Evolutionary conservation across 2,888 invertebrate genomes (phyloP).

Genomic region (Tridacna gigas): DNA sequence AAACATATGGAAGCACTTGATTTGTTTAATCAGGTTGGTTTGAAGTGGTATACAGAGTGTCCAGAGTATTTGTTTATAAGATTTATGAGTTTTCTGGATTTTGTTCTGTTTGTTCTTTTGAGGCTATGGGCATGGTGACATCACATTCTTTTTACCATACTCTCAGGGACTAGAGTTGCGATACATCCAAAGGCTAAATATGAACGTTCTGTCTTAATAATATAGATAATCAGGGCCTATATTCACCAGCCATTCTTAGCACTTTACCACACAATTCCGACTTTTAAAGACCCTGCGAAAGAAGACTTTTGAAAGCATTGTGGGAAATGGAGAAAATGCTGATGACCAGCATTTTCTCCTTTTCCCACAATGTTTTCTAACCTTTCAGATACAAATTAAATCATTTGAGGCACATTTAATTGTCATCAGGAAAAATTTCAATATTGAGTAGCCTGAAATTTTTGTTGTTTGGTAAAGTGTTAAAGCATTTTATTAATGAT

Average conservation of each 20-base stretch:
- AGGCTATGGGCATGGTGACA: background rate
- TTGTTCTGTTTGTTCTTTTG: slow-evolving; percentile 19
- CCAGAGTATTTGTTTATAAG: slow-evolving; percentile 13
- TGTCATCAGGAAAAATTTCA: no score
- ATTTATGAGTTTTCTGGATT: slow-evolving; percentile 11
- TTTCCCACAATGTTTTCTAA: background rate
- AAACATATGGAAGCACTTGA: slow-evolving; percentile 20
- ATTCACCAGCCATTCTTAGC: no score
- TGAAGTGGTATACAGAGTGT: background rate
- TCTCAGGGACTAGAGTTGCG: no score
- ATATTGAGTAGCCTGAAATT: no score
- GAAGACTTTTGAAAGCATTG: background rate
- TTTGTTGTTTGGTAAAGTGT: no score
- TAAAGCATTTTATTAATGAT: no score
- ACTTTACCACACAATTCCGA: no score
- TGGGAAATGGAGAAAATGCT: slow-evolving; percentile 3
- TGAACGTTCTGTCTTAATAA: no score
- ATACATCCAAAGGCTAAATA: no score
- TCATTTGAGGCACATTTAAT: no score
- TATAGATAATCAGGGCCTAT: no score
- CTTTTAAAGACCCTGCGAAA: background rate
- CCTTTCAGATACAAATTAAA: background rate
- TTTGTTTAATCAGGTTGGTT: slow-evolving; percentile 15
- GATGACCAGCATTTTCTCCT: background rate
- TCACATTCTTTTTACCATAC: no score